Evolutionary conservation across 2,797 vertebrate species (phyloP).

Genomic region (Chromis chromis): DNA sequence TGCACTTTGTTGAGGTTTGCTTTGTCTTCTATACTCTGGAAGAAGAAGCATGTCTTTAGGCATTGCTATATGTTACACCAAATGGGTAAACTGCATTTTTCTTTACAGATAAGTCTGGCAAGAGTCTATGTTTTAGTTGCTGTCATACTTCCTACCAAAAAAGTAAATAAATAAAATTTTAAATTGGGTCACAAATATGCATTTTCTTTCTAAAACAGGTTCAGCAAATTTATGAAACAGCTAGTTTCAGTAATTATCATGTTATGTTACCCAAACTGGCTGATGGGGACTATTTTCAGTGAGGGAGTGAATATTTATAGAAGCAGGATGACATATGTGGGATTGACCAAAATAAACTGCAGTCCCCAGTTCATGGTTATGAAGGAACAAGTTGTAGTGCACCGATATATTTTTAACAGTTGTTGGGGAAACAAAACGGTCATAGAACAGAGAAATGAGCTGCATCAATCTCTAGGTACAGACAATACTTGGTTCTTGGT

Average conservation of each 20-base stretch:
- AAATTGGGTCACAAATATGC: neutral
- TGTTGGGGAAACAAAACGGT: neutral
- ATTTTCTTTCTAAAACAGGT: neutral
- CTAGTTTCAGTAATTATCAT: neutral
- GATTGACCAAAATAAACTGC: neutral
- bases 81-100: neutral
- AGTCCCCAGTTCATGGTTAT: neutral
- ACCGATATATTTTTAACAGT: neutral
- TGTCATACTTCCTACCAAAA: too few species aligned
- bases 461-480: too few species aligned
- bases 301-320: neutral
- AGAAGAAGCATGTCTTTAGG: neutral
- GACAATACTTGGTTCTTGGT: too few species aligned
- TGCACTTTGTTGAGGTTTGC: constrained; percentile 53
- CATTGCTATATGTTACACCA: neutral
- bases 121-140: neutral
- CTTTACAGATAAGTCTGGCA: too few species aligned
- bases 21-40: constrained; percentile 68
- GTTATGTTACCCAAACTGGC: too few species aligned
- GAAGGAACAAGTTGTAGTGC: neutral
- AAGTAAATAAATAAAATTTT: too few species aligned
- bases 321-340: neutral
- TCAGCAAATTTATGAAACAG: neutral
- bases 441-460: neutral
- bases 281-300: neutral